A percentile compares a stretch with the other conserved stretches of the same genome.
phyloP scores from a whole-genome alignment of 2,888 invertebrate species.

The Cantharis flavilabris region DNA sequence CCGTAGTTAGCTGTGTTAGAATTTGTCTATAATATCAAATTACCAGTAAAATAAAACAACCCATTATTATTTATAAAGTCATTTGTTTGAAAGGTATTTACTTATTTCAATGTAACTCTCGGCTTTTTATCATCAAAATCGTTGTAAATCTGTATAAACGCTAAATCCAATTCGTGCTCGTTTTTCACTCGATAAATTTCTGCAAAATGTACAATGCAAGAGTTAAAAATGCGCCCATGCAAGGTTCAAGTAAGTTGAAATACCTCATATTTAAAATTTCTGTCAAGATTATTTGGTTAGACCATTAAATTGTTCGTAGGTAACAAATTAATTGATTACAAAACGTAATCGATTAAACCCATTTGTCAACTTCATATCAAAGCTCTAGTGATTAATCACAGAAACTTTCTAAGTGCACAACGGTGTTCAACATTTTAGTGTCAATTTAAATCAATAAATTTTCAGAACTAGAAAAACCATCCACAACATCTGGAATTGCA shows the following conservation, averaged over 20 bases:
- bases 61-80: conserved; percentile 25
- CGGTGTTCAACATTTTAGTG: conserved; percentile 1
- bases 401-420: conserved; percentile 15
- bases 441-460: not conserved
- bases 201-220: not conserved
- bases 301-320: not conserved
- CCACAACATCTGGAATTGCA: not conserved
- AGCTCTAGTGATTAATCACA: conserved; percentile 7
- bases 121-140: conserved; percentile 33
- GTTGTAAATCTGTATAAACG: conserved; percentile 35
- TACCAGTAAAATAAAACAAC: conserved; percentile 23
- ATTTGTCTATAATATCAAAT: conserved; percentile 18
- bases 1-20: conserved; percentile 7
- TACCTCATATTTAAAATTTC: not conserved
- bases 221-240: not conserved
- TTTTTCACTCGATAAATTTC: not conserved
- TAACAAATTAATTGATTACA: not conserved
- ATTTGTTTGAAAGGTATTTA: conserved; percentile 24
- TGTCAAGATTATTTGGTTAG: not conserved
- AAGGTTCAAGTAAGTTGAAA: not conserved
- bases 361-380: conserved; percentile 9
- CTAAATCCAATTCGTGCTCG: not conserved
- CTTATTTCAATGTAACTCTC: conserved; percentile 14
- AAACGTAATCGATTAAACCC: conserved; percentile 8
- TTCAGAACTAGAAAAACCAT: not conserved